Evolutionary conservation across 2,113 vertebrate genomes (phyloP), one percentile per base, ranked within the genome.

Genomic region (Gopherus evgoodei): DNA sequence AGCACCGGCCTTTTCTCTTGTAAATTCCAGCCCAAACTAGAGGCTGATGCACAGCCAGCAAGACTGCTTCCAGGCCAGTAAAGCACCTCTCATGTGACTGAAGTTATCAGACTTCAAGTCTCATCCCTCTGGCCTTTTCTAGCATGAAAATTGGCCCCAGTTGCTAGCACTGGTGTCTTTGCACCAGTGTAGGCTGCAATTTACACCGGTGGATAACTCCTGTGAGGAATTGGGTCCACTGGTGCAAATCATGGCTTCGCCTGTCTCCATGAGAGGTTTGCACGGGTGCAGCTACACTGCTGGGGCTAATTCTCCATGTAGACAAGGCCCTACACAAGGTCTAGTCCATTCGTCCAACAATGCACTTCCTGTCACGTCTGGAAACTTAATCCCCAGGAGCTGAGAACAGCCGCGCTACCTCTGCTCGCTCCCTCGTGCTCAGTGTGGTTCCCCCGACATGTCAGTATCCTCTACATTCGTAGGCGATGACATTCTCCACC

Each of bases 381-480:
- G 72, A 76, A 76, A 38, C 72, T 27, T 44, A 38, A 27, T 25
- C 27, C 25, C 24, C 25, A 16, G 75, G 25, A 3, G 11, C 22
- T 78, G 75, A 24, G 42, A 44, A 42, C 21, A 24, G 42, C 5
- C 5, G 11, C 8, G 24, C 12, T 24, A 76, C 24, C 42, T 75
- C 72, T 10, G 65, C 21, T 19, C 1, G 3, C 27, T 84, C 14
- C 29, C 9, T 35, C 42, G 65, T 1, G 2, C 25, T 3, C 65
- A 38, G 53, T 11, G 50, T 56, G 83, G 2, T 1, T 65, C 89
- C n/a, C 53, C 53, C 3, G 8, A 27, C 8, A 27, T 1, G 2
- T 2, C n/a, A 3, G 2, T 12, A 25, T 16, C 5, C 12, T 24
- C 19, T 38, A 9, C 24, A 3, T 78, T 27, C 1, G 0, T 94